Evolutionary conservation across 2,888 invertebrate genomes (phyloP), one percentile per base, ranked within the genome.

Genomic region (Laspeyria flexula): DNA sequence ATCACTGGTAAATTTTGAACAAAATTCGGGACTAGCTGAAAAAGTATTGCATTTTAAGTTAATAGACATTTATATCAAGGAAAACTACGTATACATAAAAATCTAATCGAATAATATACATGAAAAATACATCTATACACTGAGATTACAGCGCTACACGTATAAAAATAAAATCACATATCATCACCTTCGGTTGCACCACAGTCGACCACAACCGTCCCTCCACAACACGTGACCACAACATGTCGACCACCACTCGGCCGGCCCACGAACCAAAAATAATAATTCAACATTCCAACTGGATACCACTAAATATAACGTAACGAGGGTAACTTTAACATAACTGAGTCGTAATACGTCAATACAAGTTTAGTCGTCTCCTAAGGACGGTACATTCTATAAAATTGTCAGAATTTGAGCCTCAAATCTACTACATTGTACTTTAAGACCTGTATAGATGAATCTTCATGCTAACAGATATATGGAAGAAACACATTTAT

Each of bases 141-240:
- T 83, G 88, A 86, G 84, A 89, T 84, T 86, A 83, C 82, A 86
- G 80, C 75, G 79, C 75, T 80, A 79, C 76, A 76, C 52, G 61
- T 76, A 83, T 86, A 82, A 83, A 87, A 85, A 84, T 84, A 81
- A 87, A 85, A 90, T 91, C 88, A 89, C 88, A 87, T 83, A 70
- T 81, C 77, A 80, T 79, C 83, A 81, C 79, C 72, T 63, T 55
- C 67, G 72, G 67, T 64, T 77, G 60, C 56, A 33, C 59, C 43
- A 56, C 46, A 44, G 35, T 55, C 46, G 62, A 73, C 68, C 71
- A 58, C 46, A 52, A 53, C 53, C 54, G 53, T 47, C 50, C 53
- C 33, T 42, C 41, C 58, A 57, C 60, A 73, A 71, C 65, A 73
- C 67, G 1, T 35, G 6, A 23, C 73, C 77, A 56, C 55, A 55